These are phyloP conservation scores for Nasonovia ribisnigri DNA, from an alignment of 2,888 invertebrate species.

Conservation along the genomic window DNA sequence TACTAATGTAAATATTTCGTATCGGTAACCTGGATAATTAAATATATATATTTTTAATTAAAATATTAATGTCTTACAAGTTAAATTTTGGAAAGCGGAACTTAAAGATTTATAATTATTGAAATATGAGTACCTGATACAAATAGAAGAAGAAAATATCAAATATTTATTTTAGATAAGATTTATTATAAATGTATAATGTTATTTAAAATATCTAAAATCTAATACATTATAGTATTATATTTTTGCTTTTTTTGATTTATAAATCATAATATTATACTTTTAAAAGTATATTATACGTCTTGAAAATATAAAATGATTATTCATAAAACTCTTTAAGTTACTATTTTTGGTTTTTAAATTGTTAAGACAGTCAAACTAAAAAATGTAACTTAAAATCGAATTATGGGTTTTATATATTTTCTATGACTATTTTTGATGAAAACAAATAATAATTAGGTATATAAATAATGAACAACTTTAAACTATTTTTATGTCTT, in stretches of 20 bases:
- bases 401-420: background rate
- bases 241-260: too few species aligned
- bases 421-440: background rate
- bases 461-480: background rate
- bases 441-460: background rate
- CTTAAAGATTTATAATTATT: background rate
- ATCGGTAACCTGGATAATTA: background rate
- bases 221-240: too few species aligned
- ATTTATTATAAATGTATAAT: too few species aligned
- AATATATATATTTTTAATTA: background rate
- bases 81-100: background rate
- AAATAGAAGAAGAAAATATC: too few species aligned
- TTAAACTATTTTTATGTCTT: background rate
- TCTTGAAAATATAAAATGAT: background rate
- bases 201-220: too few species aligned
- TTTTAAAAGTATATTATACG: background rate
- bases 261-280: background rate
- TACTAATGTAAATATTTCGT: background rate
- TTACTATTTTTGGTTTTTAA: background rate
- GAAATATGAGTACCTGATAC: background rate
- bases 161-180: too few species aligned
- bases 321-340: background rate
- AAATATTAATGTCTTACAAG: background rate
- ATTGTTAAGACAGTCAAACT: background rate
- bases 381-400: background rate